These are phyloP conservation scores for Tilapia sparmanii DNA, from an alignment of 2,113 vertebrate species.

Conservation along the genomic window DNA sequence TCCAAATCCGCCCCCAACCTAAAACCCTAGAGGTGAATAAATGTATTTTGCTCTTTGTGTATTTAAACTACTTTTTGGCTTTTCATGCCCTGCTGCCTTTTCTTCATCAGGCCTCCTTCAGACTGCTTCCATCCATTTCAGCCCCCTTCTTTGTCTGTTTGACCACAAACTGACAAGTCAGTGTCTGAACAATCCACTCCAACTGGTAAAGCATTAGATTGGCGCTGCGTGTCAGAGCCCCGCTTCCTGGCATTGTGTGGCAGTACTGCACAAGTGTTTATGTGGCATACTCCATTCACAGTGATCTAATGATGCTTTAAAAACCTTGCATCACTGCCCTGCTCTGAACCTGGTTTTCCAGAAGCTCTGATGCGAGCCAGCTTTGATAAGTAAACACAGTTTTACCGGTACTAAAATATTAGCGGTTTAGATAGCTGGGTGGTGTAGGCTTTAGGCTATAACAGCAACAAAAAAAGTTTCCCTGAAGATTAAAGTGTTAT, in stretches of 20 bases:
- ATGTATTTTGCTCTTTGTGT: slow-evolving; percentile 16
- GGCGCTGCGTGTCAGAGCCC: neutral
- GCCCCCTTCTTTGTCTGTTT: neutral
- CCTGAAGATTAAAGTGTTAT: neutral
- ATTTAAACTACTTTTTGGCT: slow-evolving; percentile 13
- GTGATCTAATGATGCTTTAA: neutral
- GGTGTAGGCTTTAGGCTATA: neutral
- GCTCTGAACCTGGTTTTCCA: neutral
- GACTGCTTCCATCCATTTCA: slow-evolving; percentile 20
- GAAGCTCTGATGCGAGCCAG: neutral
- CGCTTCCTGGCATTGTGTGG: slow-evolving; percentile 34
- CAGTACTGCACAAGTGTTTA: neutral
- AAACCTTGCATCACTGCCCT: neutral
- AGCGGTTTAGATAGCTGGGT: neutral
- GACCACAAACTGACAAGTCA: slow-evolving; percentile 8
- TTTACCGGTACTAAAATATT: neutral
- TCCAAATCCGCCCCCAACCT: neutral
- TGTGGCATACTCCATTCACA: neutral
- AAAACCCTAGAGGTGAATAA: slow-evolving; percentile 20
- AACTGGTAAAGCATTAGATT: neutral
- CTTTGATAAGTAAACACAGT: neutral
- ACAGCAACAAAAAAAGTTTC: neutral
- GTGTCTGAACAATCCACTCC: neutral
- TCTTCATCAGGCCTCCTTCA: neutral
- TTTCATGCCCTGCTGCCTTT: neutral